phyloP scores from a whole-genome alignment of 2,888 invertebrate species.

The Abrostola tripartita region DNA sequence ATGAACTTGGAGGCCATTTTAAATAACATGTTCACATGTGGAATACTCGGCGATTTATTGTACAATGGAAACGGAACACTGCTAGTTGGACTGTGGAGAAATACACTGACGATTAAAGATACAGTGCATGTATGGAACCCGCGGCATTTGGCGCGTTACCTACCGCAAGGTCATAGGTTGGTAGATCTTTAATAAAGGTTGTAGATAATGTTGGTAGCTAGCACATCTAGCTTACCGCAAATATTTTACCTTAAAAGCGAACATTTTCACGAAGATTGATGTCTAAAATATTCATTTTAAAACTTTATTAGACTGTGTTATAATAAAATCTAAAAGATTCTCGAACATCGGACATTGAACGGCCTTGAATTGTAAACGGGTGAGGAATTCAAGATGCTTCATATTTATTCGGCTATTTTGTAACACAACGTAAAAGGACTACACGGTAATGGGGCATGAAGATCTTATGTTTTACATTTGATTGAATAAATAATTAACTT shows the following conservation, averaged over 20 bases:
- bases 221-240: background rate
- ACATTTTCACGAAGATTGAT: no score
- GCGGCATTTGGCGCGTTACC: constrained; percentile 35
- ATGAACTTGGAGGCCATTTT: constrained; percentile 72
- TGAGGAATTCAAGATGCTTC: constrained; percentile 9
- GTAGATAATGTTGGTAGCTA: background rate
- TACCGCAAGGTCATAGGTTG: constrained; percentile 50
- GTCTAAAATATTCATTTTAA: background rate
- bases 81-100: constrained; percentile 70
- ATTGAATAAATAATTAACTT: no score
- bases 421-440: background rate
- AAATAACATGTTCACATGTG: constrained; percentile 72
- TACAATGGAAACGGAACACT: constrained; percentile 69
- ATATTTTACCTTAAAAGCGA: no score
- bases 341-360: constrained; percentile 9
- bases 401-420: constrained; percentile 10
- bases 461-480: no score
- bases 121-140: constrained; percentile 55
- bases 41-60: constrained; percentile 68
- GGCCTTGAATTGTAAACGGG: constrained; percentile 36
- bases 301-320: background rate
- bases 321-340: background rate
- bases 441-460: no score
- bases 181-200: constrained; percentile 18
- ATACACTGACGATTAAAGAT: constrained; percentile 50